Base-by-base conservation (phyloP, 2,888 invertebrate species). In the Steinernema carpocapsae region DNA sequence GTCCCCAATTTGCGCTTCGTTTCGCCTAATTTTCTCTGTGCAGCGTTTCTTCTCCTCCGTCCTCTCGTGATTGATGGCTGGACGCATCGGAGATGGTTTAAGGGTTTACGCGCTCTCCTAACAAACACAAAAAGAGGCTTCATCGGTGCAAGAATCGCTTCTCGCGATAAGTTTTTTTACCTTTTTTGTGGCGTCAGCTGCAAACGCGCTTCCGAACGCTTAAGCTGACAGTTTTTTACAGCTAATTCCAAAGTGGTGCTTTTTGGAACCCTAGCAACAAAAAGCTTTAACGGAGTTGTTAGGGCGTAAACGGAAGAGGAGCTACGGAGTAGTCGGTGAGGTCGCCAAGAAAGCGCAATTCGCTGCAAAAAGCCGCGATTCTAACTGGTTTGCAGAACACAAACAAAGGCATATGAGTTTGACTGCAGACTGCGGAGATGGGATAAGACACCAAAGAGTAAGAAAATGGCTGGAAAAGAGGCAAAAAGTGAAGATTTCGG, bases 161-260 rank as follows among this genome's bases (percentile, higher is more conserved):
- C 10, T 37, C 6, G 32, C 64, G 64, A 64, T 64, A 64, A 64
- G 64, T 32, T 64, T 64, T 64, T 64, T 26, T 32, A 32, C 32
- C 19, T 48, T 48, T 48, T 48, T 48, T 48, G n/a, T 7, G n/a
- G 48, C 48, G 48, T 14, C 48, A 48, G 48, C 48, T 48, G 48
- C 48, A 48, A 48, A 37, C 37, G 48, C 48, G 48, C 7, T 14
- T 37, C 14, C 48, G 17, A 48, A 48, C 19, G n/a, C 48, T n/a
- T 19, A 3, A 3, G 17, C 14, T 48, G 17, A 17, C 17, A 19
- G 48, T 48, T 48, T 48, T 48, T 48, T 48, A 4, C 10, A 14
- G 43, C 10, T 14, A 43, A 43, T 43, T 43, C 43, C 43, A 14
- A 14, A n/a, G 10, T 37, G 37, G 37, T 10, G 37, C 37, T 37